Percentiles rank a stretch among this genome's conserved stretches.
Evolutionary conservation across 1,140 invertebrate species (phyloP).

Genomic region (Planococcus citri): DNA sequence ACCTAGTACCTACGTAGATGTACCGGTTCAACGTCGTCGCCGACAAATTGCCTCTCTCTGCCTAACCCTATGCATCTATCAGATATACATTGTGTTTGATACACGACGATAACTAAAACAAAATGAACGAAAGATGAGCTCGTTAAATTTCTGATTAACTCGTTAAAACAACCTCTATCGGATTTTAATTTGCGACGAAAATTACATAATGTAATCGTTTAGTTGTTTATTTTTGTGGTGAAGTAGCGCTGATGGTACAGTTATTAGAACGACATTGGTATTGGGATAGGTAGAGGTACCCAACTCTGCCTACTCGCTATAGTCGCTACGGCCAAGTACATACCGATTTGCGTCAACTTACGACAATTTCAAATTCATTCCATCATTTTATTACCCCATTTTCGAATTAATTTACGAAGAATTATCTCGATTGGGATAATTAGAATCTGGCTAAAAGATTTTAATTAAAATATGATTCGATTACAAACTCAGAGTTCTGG

Average conservation of each 20-base stretch:
- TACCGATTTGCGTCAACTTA: no score
- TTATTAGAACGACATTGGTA: no score
- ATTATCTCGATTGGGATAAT: no score
- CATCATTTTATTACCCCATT: no score
- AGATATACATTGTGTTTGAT: background rate
- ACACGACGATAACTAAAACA: background rate
- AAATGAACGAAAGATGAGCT: background rate
- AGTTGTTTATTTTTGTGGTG: background rate
- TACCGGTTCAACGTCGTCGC: background rate
- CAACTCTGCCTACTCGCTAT: no score
- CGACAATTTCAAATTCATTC: no score
- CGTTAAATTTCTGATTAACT: slow-evolving; percentile 4
- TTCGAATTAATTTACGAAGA: no score
- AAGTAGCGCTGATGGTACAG: background rate
- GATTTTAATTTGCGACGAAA: background rate
- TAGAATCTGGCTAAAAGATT: background rate
- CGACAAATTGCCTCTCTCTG: no score
- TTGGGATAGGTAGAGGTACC: no score
- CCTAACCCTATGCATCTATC: no score
- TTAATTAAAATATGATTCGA: background rate
- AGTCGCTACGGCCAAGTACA: no score
- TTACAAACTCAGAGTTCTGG: background rate
- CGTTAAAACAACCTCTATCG: background rate
- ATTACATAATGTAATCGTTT: background rate
- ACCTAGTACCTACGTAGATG: no score